Percentiles rank a stretch among this genome's conserved stretches.
Evolutionary conservation across 1,140 invertebrate species (phyloP).

Genomic region (Aphis craccivora): DNA sequence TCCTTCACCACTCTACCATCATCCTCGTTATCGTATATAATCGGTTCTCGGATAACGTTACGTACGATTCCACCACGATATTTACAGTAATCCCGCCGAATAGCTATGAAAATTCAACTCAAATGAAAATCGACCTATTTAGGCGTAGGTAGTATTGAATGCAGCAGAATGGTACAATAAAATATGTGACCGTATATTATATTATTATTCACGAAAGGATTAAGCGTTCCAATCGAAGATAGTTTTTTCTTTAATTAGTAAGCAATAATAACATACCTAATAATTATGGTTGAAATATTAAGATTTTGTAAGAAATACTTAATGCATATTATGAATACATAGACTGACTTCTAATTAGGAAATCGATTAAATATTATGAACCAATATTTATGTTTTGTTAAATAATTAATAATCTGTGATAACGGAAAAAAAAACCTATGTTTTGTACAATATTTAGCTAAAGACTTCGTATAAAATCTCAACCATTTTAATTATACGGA

Average conservation of each 20-base stretch:
- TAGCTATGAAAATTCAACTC: neutral
- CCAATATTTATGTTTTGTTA: neutral
- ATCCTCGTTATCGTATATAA: no score
- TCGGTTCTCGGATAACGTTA: neutral
- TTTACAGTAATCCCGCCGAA: neutral
- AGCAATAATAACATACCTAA: neutral
- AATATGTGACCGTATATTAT: neutral
- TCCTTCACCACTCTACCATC: neutral
- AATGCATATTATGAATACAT: no score
- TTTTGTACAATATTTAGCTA: neutral
- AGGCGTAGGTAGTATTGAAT: no score
- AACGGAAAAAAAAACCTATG: neutral
- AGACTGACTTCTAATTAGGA: no score
- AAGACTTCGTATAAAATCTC: neutral
- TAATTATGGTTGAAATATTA: neutral
- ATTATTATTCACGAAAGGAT: neutral
- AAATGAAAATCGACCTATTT: no score
- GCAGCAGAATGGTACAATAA: neutral
- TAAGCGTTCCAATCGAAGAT: neutral
- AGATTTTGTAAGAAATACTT: neutral
- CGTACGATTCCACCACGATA: neutral
- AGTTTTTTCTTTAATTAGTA: neutral
- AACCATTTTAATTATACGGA: neutral
- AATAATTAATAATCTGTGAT: neutral
- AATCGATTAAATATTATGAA: neutral